Evolutionary conservation across 2,888 invertebrate genomes (phyloP), one percentile per base, ranked within the genome.

Genomic region (Xestoiulus laeticollis): DNA sequence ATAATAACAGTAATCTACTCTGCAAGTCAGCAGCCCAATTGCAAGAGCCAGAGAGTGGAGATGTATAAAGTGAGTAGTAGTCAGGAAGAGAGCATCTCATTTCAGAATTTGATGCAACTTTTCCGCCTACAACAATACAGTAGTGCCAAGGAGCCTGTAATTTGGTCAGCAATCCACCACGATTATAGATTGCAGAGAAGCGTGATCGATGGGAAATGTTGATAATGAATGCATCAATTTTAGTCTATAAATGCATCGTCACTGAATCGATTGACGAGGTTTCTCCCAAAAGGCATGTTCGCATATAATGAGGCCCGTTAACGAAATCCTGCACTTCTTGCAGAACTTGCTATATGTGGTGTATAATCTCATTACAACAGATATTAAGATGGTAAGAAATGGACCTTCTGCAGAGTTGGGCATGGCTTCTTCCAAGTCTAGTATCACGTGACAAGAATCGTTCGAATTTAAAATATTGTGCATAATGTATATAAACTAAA

Each of bases 1-100:
- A 78, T 78, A 78, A 78, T 78, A 78, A 78, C 30, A 78, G 78
- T 78, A 78, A 78, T 78, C 78, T 78, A 78, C 78, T 78, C 78
- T 30, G 30, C 78, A 14, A 78, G 30, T 78, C 26, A 4, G 78
- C 78, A 78, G 30, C 78, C 30, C 30, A 78, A 78, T 78, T 26
- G 78, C 16, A 26, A 26, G 12, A 78, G 38, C 38, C 6, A 38
- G 38, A 1, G 38, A 38, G 38, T 0, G 38, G 8, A 38, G 38
- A 5, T 38, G 8, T 10, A 10, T 30, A 68, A 22, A 68, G 68
- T 68, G 68, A 68, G 68, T 68, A 12, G 68, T 68, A 26, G 26
- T 22, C 22, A 2, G 12, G 68, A 48, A 68, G 68, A 26, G 68
- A 68, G 26, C 68, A 68, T 68, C 68, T 68, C 68, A 26, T 68